Conservation (phyloP, 2,888 invertebrate species). For the Machimus rusticus region DNA sequence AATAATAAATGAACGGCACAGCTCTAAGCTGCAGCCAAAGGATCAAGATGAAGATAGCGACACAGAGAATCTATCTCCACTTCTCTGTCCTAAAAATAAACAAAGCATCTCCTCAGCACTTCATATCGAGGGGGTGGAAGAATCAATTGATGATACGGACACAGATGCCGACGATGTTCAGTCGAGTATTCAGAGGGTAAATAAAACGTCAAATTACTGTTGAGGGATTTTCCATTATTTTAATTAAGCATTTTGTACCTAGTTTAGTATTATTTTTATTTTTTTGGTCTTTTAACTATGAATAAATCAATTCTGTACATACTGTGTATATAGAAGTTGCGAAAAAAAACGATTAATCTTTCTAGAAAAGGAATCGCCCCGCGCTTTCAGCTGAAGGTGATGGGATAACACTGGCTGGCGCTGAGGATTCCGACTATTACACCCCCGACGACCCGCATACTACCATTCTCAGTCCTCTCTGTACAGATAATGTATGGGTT, state of each 20-base stretch:
- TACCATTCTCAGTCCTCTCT: constrained; percentile 71
- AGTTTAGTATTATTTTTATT: not conserved
- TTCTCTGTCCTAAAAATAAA: constrained; percentile 63
- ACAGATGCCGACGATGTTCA: constrained; percentile 61
- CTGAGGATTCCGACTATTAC: constrained; percentile 80
- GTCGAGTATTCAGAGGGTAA: constrained; percentile 30
- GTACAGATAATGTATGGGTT: constrained; percentile 56
- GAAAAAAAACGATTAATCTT: constrained; percentile 43
- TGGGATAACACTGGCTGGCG: constrained; percentile 56
- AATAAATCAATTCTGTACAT: constrained; percentile 9
- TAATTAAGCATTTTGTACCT: not conserved
- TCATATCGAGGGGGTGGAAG: constrained; percentile 65
- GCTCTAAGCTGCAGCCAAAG: constrained; percentile 52
- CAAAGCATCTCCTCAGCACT: constrained; percentile 50
- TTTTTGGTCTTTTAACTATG: not conserved
- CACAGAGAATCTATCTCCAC: constrained; percentile 81
- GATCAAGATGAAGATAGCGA: constrained; percentile 79
- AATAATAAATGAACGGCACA: constrained; percentile 69
- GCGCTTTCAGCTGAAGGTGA: constrained; percentile 53
- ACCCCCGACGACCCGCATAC: constrained; percentile 79
- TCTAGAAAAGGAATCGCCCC: constrained; percentile 52
- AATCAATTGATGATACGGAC: constrained; percentile 71
- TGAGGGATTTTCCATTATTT: not conserved
- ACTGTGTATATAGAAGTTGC: constrained; percentile 13
- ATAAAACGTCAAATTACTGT: constrained; percentile 12